A percentile compares a stretch with the other conserved stretches of the same genome.
phyloP scores from a whole-genome alignment of 2,888 invertebrate genomes.

The Scotopteryx bipunctaria region DNA sequence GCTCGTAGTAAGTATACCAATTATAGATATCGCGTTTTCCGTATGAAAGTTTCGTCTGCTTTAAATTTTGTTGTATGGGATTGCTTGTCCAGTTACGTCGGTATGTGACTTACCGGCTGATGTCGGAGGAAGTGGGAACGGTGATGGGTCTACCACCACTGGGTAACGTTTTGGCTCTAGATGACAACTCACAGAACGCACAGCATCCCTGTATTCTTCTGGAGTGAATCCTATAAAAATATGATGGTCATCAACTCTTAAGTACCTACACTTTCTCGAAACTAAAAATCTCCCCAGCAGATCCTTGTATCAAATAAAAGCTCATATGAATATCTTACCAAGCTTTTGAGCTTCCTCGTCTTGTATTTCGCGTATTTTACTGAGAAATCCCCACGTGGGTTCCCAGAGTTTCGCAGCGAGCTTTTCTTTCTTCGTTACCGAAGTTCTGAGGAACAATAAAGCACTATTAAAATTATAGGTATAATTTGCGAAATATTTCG shows the following conservation, averaged over 20 bases:
- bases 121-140: slow-evolving; percentile 62
- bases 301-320: background rate
- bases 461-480: too few species aligned
- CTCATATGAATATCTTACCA: slow-evolving; percentile 51
- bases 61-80: too few species aligned
- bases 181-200: slow-evolving; percentile 63
- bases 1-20: too few species aligned
- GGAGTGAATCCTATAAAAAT: slow-evolving; percentile 57
- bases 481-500: too few species aligned
- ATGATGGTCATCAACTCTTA: background rate
- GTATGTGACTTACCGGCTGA: slow-evolving; percentile 68
- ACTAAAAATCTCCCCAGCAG: background rate
- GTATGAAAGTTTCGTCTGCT: too few species aligned
- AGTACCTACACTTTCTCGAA: background rate
- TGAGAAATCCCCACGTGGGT: slow-evolving; percentile 70
- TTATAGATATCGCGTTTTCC: too few species aligned
- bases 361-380: slow-evolving; percentile 59
- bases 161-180: slow-evolving; percentile 58
- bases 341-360: slow-evolving; percentile 70
- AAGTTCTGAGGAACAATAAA: slow-evolving; percentile 48
- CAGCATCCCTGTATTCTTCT: slow-evolving; percentile 65
- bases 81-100: too few species aligned
- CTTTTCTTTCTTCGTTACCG: slow-evolving; percentile 62
- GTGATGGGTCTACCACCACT: slow-evolving; percentile 66
- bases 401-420: slow-evolving; percentile 68